Conservation (phyloP, 1,140 invertebrate genomes). For the Temnothorax nylanderi region DNA sequence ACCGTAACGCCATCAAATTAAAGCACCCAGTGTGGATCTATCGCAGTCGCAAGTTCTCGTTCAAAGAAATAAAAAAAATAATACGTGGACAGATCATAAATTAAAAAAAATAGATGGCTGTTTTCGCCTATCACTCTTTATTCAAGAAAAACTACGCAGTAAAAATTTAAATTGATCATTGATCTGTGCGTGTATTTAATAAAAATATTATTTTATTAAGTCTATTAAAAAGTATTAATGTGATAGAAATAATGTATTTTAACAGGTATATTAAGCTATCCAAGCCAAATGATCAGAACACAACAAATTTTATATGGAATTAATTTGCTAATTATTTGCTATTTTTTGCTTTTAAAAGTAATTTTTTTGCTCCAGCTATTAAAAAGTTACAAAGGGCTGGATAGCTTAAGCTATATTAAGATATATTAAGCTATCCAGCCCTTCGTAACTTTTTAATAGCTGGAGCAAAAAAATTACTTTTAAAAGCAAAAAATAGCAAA, state of each 20-base stretch:
- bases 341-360: no score
- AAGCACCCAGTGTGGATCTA: slow-evolving; percentile 16
- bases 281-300: no score
- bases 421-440: no score
- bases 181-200: background rate
- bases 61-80: slow-evolving; percentile 68
- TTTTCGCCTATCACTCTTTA: slow-evolving; percentile 40
- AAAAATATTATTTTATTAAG: slow-evolving; percentile 8
- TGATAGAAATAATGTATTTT: background rate
- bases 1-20: slow-evolving; percentile 75
- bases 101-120: slow-evolving; percentile 27
- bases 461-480: no score
- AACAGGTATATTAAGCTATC: background rate
- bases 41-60: slow-evolving; percentile 4
- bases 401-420: no score
- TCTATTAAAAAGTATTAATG: background rate
- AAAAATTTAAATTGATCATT: background rate
- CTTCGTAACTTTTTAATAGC: no score
- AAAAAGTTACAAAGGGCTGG: no score
- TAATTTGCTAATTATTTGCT: no score
- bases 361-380: no score
- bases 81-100: slow-evolving; percentile 71
- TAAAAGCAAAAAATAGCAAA: no score
- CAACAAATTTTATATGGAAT: no score
- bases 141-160: background rate